Evolutionary conservation across 2,888 invertebrate species (phyloP).

Genomic region (Oxytorus armatus): DNA sequence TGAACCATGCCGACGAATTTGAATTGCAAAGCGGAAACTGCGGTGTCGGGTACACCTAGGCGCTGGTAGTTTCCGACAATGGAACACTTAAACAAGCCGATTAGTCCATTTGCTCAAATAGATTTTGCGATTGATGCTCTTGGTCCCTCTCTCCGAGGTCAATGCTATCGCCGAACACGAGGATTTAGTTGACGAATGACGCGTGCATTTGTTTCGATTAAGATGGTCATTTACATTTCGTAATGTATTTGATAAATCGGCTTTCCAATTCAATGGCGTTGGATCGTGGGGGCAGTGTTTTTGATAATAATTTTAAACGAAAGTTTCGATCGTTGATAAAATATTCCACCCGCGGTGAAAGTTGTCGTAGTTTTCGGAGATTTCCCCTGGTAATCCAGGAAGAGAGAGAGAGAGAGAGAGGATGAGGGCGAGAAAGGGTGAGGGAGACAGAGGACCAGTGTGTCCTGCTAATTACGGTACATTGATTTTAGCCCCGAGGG

Average conservation of each 20-base stretch:
- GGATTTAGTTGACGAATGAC: neutral
- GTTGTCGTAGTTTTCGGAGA: conserved; percentile 30
- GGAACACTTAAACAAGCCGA: conserved; percentile 62
- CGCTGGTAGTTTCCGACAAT: conserved; percentile 35
- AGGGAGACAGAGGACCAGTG: neutral
- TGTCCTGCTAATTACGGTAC: conserved; percentile 65
- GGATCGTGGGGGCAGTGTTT: too few species aligned
- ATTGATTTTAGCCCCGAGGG: conserved; percentile 64
- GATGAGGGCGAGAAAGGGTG: conserved; percentile 10
- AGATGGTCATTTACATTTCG: conserved; percentile 5
- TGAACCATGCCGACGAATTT: conserved; percentile 48
- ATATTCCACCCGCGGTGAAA: neutral
- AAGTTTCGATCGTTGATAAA: too few species aligned
- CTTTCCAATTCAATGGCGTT: too few species aligned
- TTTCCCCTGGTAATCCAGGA: neutral
- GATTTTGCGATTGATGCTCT: conserved; percentile 58
- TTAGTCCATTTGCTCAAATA: conserved; percentile 61
- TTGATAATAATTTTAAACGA: too few species aligned
- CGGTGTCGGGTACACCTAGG: conserved; percentile 28
- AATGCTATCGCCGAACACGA: conserved; percentile 35
- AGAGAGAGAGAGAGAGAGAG: conserved; percentile 9
- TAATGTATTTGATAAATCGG: neutral
- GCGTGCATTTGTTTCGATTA: neutral
- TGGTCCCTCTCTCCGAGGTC: too few species aligned
- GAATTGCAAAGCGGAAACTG: conserved; percentile 58